Conservation (phyloP, 2,797 vertebrate species). For the Pempheris klunzingeri region DNA sequence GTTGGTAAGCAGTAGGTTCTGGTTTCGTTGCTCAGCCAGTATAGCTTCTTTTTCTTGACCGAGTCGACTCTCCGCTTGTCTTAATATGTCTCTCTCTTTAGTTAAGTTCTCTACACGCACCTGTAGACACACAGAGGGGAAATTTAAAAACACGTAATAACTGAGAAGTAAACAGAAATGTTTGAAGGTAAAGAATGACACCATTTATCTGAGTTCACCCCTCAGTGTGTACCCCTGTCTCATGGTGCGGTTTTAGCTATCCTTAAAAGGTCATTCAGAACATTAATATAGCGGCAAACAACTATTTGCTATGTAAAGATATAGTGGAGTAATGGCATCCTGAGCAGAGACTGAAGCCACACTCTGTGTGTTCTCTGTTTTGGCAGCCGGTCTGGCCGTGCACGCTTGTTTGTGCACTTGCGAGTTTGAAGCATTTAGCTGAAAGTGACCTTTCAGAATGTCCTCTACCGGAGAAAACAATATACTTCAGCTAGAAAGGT, state of each 20-base stretch:
- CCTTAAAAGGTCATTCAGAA: no score
- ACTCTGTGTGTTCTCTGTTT: no score
- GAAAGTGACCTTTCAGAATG: no score
- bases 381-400: no score
- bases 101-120: conserved; percentile 92
- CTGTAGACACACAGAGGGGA: conserved; percentile 71
- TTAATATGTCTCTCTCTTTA: conserved; percentile 94
- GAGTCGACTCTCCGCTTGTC: conserved; percentile 91
- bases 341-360: no score
- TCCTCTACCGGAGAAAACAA: no score
- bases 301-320: no score
- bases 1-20: conserved; percentile 94
- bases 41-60: conserved; percentile 92
- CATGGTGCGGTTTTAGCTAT: background rate
- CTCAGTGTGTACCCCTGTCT: background rate
- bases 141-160: background rate
- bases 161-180: background rate
- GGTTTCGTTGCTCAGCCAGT: conserved; percentile 91
- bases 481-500: no score
- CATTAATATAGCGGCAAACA: no score
- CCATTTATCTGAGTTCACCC: background rate
- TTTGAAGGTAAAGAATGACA: background rate
- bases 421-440: no score
- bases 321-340: no score
- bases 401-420: no score